phyloP scores from a whole-genome alignment of 2,888 invertebrate species.

The Sminthurinus aureus region DNA sequence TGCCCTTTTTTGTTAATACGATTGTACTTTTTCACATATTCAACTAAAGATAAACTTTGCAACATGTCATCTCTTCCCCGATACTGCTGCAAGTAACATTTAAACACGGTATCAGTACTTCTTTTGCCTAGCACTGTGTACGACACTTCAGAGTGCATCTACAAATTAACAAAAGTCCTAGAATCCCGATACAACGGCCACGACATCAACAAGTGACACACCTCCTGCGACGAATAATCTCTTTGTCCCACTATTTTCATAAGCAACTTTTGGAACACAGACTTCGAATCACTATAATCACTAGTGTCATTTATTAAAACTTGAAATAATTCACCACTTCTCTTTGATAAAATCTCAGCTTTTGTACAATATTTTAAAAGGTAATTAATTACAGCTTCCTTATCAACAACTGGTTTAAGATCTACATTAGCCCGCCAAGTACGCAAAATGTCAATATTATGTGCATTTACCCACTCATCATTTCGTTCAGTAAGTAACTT shows the following conservation, averaged over 20 bases:
- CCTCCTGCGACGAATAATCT: not conserved
- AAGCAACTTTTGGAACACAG: not conserved
- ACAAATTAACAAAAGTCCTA: no score
- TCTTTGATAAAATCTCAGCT: not conserved
- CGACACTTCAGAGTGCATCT: no score
- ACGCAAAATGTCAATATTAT: not conserved
- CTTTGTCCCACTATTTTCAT: not conserved
- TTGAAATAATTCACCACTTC: not conserved
- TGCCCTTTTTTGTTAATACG: no score
- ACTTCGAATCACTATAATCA: not conserved
- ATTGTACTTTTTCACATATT: no score
- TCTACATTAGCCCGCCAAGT: not conserved
- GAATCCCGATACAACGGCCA: not conserved
- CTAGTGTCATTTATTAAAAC: not conserved
- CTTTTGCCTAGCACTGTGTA: no score
- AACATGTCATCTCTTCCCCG: no score
- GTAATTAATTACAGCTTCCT: not conserved
- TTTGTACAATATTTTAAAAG: not conserved
- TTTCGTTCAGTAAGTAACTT: not conserved
- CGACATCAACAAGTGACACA: not conserved
- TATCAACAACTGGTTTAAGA: not conserved
- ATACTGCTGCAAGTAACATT: no score
- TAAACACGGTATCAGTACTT: no score
- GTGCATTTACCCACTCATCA: not conserved
- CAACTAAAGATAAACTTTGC: no score